phyloP scores from a whole-genome alignment of 2,797 vertebrate genomes.

The Peromyscus eremicus region DNA sequence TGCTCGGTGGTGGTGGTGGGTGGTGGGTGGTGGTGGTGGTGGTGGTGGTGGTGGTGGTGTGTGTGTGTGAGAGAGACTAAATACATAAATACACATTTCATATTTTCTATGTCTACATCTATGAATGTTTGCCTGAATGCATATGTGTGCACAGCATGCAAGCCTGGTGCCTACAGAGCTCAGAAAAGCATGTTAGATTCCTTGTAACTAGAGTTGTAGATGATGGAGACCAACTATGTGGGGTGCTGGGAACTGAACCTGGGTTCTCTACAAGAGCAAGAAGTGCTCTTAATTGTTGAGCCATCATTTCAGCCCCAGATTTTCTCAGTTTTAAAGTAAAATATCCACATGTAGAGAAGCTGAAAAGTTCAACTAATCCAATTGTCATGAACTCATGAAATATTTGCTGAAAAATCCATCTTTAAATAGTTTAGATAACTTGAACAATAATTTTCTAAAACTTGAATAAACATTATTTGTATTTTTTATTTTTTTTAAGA shows the following conservation, averaged over 20 bases:
- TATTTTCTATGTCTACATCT: neutral
- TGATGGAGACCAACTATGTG: neutral
- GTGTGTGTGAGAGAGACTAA: neutral
- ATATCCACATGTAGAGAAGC: neutral
- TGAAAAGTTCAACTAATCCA: neutral
- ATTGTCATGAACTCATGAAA: neutral
- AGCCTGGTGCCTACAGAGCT: neutral
- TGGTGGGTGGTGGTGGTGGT: neutral
- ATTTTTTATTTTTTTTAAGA: neutral
- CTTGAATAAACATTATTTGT: neutral
- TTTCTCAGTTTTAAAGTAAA: neutral
- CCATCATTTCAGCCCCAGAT: neutral
- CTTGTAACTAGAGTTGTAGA: neutral
- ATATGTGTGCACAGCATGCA: neutral
- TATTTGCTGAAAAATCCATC: neutral
- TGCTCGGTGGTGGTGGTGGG: neutral
- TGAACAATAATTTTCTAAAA: neutral
- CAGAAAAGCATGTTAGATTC: neutral
- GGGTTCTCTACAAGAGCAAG: neutral
- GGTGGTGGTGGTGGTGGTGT: neutral
- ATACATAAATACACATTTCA: neutral
- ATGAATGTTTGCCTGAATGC: neutral
- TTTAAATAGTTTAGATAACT: neutral
- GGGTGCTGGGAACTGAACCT: neutral
- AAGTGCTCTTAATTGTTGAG: neutral